Conservation (phyloP, 2,113 vertebrate species). For the Paracyprichromis sp. region DNA sequence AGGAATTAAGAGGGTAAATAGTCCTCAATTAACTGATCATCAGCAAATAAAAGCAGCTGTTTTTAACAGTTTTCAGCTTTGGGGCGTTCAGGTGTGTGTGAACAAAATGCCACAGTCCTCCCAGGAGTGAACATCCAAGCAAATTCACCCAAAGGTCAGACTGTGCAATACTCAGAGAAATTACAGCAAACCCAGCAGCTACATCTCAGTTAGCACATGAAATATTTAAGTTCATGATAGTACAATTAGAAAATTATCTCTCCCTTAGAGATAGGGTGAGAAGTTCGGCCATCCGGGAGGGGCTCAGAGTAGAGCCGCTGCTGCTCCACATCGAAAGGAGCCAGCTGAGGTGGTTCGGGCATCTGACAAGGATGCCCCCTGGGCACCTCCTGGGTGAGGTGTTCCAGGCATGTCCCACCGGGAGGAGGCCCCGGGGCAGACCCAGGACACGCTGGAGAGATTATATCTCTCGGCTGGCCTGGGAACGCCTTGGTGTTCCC, state of each 20-base stretch:
- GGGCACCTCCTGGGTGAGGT: too few species aligned
- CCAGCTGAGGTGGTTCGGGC: too few species aligned
- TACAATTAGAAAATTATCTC: not conserved
- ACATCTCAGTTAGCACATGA: not conserved
- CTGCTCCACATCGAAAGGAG: too few species aligned
- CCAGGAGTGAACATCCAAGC: not conserved
- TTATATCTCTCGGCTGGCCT: too few species aligned
- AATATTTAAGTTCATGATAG: not conserved
- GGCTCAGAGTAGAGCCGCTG: too few species aligned
- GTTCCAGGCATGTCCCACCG: too few species aligned
- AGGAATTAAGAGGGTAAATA: not conserved
- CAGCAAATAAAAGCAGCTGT: not conserved
- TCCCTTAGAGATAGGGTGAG: too few species aligned
- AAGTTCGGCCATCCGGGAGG: too few species aligned
- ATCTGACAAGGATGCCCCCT: too few species aligned
- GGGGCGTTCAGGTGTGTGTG: not conserved
- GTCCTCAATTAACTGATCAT: not conserved
- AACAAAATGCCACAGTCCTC: not conserved
- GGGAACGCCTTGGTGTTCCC: too few species aligned
- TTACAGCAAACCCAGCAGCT: not conserved
- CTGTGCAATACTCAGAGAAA: not conserved
- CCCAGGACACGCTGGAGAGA: too few species aligned
- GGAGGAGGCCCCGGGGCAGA: too few species aligned
- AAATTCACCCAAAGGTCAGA: not conserved
- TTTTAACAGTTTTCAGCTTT: not conserved